Conservation (phyloP, 2,797 vertebrate species). For the Epinephelus coioides region DNA sequence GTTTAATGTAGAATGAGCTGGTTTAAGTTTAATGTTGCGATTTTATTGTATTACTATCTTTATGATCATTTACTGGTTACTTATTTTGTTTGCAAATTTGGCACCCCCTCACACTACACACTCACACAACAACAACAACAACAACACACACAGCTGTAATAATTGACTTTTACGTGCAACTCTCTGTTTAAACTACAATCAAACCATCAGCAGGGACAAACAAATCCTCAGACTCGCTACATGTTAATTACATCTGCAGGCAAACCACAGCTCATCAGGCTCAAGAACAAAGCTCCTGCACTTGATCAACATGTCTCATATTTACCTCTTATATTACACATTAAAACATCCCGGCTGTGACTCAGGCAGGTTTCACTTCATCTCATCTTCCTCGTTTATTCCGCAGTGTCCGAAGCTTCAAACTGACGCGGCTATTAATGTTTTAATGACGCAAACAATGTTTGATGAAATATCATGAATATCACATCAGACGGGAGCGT, state of each 20-base stretch:
- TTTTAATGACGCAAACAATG: neutral
- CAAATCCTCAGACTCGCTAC: no score
- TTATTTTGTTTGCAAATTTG: neutral
- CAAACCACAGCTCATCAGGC: neutral
- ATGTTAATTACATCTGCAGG: neutral
- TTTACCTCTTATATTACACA: slow-evolving; percentile 27
- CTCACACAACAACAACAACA: neutral
- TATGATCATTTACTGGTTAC: neutral
- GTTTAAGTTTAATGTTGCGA: no score
- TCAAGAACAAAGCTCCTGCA: slow-evolving; percentile 18
- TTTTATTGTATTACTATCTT: no score
- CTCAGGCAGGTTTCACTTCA: slow-evolving; percentile 1
- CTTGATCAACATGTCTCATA: neutral
- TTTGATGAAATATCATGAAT: neutral
- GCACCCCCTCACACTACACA: neutral
- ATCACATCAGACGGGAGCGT: neutral
- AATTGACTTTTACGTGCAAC: neutral
- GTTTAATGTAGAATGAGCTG: no score
- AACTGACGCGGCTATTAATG: neutral
- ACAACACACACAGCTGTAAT: neutral
- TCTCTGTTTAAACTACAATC: neutral
- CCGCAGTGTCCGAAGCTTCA: no score
- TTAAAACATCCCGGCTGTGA: neutral
- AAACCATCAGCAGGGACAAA: neutral
- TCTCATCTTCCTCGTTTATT: slow-evolving; percentile 1